Evolutionary conservation across 2,113 vertebrate genomes (phyloP), one percentile per base, ranked within the genome.

Genomic region (Brachyhypopomus occidentalis): DNA sequence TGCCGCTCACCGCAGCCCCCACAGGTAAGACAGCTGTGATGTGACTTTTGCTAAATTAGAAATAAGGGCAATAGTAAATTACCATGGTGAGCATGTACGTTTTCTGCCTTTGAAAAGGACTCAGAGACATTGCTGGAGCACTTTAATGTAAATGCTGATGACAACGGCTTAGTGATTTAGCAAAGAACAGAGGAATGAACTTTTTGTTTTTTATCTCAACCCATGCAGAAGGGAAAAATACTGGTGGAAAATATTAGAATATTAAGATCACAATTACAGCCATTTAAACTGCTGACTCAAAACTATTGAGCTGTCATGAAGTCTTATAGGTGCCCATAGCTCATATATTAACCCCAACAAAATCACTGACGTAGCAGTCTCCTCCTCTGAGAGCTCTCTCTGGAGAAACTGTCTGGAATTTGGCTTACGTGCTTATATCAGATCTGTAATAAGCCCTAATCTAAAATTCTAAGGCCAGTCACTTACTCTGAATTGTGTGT

Each of bases 331-430:
- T 30, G 8, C 7, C 36, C 76, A 69, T 25, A 62, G 11, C 72
- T 72, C 48, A n/a, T 4, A 56, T 11, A 38, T 58, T 48, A 64
- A 66, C 66, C 34, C 38, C 67, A 79, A 30, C 55, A n/a, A 62
- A 78, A 79, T 83, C 70, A 79, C 36, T 84, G 71, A 79, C 55
- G 60, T 22, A 71, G 66, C 79, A 36, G 71, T 14, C 19, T 60
- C 52, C 64, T 76, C 25, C 19, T 48, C 41, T 76, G 36, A 70
- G 63, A 76, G 23, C 64, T 55, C 25, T 73, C 30, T 14, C 34
- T 19, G 4, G 45, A 30, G 27, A 72, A 75, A 25, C 58, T 17
- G 52, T 30, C 71, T 36, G 14, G 36, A 67, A 79, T 70, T 12
- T 22, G 20, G 36, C 62, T 20, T 55, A 36, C 19, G 17, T 55